Evolutionary conservation across 2,113 vertebrate species (phyloP), one percentile per base, ranked within the genome.

Genomic region (Gasterosteus aculeatus): DNA sequence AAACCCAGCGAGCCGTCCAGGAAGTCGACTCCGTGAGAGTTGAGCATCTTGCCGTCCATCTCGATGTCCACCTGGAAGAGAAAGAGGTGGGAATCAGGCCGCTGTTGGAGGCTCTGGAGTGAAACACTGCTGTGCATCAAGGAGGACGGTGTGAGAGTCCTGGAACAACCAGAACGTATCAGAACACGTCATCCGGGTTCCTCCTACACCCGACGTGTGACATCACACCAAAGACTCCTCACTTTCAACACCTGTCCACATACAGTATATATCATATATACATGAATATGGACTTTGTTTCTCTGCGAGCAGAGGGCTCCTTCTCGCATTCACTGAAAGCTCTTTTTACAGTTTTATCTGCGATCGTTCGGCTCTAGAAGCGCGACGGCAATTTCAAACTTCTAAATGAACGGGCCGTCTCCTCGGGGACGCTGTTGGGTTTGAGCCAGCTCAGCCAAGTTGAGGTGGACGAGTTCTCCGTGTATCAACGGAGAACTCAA

Each of bases 11-110:
- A 95, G 0, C 98, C 97, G 38, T 99, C 97, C 91, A 99, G 84
- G 86, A 99, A 98, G 92, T 96, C 97, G n/a, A 97, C 96, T 3
- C 97, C 96, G 0, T 99, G 97, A 54, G 97, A 99, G 88, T 99
- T 99, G 75, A 98, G 94, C 86, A 99, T 97, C 87, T 99, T 99
- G 12, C 98, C 98, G 0, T 99, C 98, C 98, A 99, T 98, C 93
- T 99, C 98, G 0, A 99, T 99, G 88, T 99, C 98, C 38, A 96
- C 96, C 92, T 92, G 63, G 1, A 1, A 35, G 42, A 0, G 10
- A 10, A 16, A 14, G 14, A 5, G 22, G 22, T 26, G 22, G 22
- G 22, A 26, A 26, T 26, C 22, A 26, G 22, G 22, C 22, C 22
- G 22, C 22, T 26, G 22, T 26, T 26, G 22, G 22, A 26, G 22